phyloP scores from a whole-genome alignment of 2,113 vertebrate species.

The Nothobranchius furzeri region DNA sequence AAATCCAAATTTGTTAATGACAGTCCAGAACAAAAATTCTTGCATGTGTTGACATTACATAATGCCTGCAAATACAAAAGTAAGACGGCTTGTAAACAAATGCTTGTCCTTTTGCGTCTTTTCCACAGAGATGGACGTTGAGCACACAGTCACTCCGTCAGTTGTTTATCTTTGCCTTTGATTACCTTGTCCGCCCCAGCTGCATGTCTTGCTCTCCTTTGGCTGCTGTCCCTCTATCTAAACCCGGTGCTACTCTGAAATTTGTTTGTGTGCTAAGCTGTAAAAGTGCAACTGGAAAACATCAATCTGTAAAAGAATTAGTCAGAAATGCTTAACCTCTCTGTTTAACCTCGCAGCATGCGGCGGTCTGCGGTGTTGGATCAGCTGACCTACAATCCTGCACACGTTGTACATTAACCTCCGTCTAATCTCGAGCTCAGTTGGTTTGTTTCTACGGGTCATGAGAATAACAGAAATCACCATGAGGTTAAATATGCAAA shows the following conservation, averaged over 20 bases:
- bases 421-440: conserved; percentile 33
- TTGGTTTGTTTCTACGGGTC: conserved; percentile 42
- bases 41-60: background rate
- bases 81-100: no score
- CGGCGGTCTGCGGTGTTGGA: conserved; percentile 16
- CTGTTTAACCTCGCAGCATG: conserved; percentile 24
- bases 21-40: no score
- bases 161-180: background rate
- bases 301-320: background rate
- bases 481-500: background rate
- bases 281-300: background rate
- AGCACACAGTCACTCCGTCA: background rate
- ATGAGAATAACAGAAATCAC: conserved; percentile 34
- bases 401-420: conserved; percentile 22
- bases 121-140: background rate
- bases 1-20: no score
- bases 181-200: background rate
- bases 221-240: background rate
- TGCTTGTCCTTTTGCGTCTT: background rate
- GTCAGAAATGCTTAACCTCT: background rate
- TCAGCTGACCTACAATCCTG: conserved; percentile 44
- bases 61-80: no score
- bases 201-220: background rate
- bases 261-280: background rate
- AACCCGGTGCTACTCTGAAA: background rate